Base-by-base conservation (phyloP, 2,888 invertebrate species). In the Clostera curtula region DNA sequence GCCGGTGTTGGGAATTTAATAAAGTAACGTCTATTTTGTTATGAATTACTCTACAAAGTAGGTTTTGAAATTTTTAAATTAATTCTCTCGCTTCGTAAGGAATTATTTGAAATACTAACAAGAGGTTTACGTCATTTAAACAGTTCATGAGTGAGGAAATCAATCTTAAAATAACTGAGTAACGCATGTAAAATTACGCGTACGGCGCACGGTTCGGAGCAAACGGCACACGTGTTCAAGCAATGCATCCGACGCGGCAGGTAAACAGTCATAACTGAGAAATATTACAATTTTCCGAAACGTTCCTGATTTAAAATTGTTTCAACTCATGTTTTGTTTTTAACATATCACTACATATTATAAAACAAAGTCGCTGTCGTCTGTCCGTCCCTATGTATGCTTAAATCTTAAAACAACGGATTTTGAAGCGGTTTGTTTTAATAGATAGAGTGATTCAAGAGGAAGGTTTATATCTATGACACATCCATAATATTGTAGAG, bases 1-100 rank as follows among this genome's bases (percentile, higher is more conserved):
- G 57, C 59, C 57, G 61, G 52, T 55, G 62, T 50, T 58, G 57
- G 51, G 65, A 75, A 69, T 74, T 76, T 77, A 76, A 77, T 79
- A 76, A 76, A 65, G 76, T 64, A 60, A 68, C 63, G 56, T 62
- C 59, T 69, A 66, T 68, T 68, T 70, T 67, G 64, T 62, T 57
- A 57, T 66, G 64, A 72, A 68, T 66, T 70, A 69, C 68, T 68
- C 56, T 57, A 43, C 46, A 47, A 60, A 56, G 55, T 51, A 47
- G 49, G 35, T 52, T 53, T 48, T 43, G 41, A 40, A 39, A 47
- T 37, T 47, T 49, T 48, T 49, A 38, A 50, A 61, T 60, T 59
- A 57, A 59, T 58, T 61, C 54, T 35, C 32, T 31, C 29, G 44
- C 37, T 39, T 48, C 44, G 34, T 40, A 34, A 22, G 12, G 19